Evolutionary conservation across 1,140 invertebrate genomes (phyloP).

Genomic region (Drosophila lacteicornis): DNA sequence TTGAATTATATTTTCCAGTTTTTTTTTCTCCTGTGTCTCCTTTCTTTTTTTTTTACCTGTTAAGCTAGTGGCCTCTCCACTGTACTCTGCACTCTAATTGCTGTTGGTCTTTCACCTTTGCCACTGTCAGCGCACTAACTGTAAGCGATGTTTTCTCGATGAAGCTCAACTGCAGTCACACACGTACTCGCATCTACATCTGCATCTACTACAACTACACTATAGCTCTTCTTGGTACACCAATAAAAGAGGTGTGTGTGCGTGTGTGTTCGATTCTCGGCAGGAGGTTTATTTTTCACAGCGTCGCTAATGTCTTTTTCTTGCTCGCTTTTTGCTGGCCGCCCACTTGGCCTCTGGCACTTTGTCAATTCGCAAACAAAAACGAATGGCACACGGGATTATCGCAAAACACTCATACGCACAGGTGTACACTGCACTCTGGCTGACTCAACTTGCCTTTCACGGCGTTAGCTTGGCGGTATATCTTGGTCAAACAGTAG

Average conservation of each 20-base stretch:
- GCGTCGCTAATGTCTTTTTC: constrained; percentile 72
- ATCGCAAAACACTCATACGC: constrained; percentile 35
- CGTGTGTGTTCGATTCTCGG: constrained; percentile 2
- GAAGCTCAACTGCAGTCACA: constrained; percentile 53
- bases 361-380: constrained; percentile 77
- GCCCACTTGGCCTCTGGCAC: constrained; percentile 65
- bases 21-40: no score
- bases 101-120: constrained; percentile 45
- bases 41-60: background rate
- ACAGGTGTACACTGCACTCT: constrained; percentile 6
- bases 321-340: constrained; percentile 59
- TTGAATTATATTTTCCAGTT: no score
- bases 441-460: no score
- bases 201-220: background rate
- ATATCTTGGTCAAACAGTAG: no score
- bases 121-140: constrained; percentile 67
- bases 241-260: constrained; percentile 9
- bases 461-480: no score
- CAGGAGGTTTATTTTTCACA: constrained; percentile 55
- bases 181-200: constrained; percentile 6
- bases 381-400: constrained; percentile 63
- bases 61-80: no score
- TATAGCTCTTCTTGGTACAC: background rate
- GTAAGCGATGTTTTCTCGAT: constrained; percentile 70
- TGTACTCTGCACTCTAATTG: constrained; percentile 48